Conservation (phyloP, 92 coral and sea anemone species). For the Hydrozoanthus gracilis region DNA sequence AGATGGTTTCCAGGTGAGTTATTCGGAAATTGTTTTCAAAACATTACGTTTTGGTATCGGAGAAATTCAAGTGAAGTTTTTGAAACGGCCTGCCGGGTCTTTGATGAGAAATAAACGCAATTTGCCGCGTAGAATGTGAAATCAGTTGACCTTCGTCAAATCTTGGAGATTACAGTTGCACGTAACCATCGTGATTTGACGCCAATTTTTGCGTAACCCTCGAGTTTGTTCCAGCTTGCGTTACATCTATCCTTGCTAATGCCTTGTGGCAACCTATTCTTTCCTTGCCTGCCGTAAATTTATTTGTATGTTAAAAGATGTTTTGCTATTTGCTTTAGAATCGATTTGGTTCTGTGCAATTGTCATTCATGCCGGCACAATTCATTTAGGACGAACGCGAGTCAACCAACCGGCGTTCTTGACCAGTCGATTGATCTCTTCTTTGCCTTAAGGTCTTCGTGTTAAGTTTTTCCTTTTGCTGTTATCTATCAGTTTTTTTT, state of each 20-base stretch:
- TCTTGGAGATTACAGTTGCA: neutral
- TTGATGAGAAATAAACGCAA: neutral
- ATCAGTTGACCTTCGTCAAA: neutral
- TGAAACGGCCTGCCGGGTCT: no score
- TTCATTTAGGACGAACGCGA: neutral
- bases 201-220: slow-evolving; percentile 19
- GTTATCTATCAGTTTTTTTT: neutral
- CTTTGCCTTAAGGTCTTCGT: neutral
- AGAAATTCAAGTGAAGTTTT: neutral
- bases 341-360: neutral
- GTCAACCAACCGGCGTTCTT: neutral
- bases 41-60: slow-evolving; percentile 11
- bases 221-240: neutral
- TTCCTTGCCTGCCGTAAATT: neutral
- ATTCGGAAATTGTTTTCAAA: slow-evolving; percentile 8
- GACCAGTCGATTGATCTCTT: slow-evolving; percentile 31
- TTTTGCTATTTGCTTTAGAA: no score
- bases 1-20: slow-evolving; percentile 79
- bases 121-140: neutral
- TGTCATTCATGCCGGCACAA: neutral
- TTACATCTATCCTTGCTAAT: slow-evolving; percentile 11
- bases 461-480: neutral
- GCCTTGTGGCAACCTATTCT: neutral
- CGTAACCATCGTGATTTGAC: slow-evolving; percentile 47
- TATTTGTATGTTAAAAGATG: neutral